Evolutionary conservation across 2,888 invertebrate genomes (phyloP).

Genomic region (Parochlus steinenii): DNA sequence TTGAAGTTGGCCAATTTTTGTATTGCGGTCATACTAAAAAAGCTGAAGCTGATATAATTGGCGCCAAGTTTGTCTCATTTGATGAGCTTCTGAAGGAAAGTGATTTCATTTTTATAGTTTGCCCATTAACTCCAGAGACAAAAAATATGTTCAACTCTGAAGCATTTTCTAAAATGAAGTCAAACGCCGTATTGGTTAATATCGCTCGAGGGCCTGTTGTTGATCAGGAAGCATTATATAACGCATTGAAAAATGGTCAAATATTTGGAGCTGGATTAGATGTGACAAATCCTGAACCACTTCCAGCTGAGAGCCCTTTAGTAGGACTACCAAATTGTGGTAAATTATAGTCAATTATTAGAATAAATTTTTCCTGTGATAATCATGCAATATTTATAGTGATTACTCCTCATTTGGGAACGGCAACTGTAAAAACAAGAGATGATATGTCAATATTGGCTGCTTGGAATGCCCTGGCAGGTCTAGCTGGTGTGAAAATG

Average conservation of each 20-base stretch:
- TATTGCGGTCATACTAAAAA: conserved; percentile 57
- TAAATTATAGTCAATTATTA: conserved; percentile 28
- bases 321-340: conserved; percentile 67
- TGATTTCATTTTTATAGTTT: conserved; percentile 52
- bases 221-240: conserved; percentile 64
- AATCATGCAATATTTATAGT: conserved; percentile 34
- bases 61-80: conserved; percentile 44
- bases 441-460: conserved; percentile 60
- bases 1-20: conserved; percentile 50
- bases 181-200: conserved; percentile 53
- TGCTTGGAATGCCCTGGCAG: conserved; percentile 58
- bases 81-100: conserved; percentile 46
- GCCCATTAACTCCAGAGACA: conserved; percentile 49
- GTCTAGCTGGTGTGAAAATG: conserved; percentile 37
- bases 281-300: conserved; percentile 80
- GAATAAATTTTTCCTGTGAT: background rate
- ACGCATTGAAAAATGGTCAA: conserved; percentile 52
- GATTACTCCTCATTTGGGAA: conserved; percentile 74
- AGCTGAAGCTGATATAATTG: conserved; percentile 40
- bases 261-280: conserved; percentile 85
- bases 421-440: conserved; percentile 60
- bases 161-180: conserved; percentile 58
- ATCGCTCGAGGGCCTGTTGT: conserved; percentile 51
- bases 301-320: conserved; percentile 64
- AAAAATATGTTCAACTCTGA: conserved; percentile 44